Evolutionary conservation across 2,888 invertebrate genomes (phyloP).

Genomic region (Limenitis camilla): DNA sequence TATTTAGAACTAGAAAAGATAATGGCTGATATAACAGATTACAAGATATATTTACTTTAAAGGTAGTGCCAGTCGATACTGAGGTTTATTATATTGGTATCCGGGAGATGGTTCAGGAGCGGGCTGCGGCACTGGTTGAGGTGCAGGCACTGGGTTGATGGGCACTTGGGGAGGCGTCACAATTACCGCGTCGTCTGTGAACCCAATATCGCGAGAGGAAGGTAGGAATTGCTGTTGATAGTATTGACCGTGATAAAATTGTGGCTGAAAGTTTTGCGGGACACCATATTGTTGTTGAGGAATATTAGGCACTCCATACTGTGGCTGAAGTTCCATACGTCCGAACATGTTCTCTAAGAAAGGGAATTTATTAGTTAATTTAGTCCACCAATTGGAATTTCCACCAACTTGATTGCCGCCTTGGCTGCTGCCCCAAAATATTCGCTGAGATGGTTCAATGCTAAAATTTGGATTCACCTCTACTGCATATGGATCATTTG

Average conservation of each 20-base stretch:
- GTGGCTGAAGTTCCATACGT: slow-evolving; percentile 49
- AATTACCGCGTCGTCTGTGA: slow-evolving; percentile 66
- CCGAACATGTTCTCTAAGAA: slow-evolving; percentile 62
- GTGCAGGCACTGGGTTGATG: slow-evolving; percentile 33
- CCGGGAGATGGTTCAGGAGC: slow-evolving; percentile 38
- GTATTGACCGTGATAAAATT: slow-evolving; percentile 20
- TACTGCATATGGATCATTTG: slow-evolving; percentile 50
- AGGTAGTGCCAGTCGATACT: slow-evolving; percentile 56
- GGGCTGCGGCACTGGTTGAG: slow-evolving; percentile 32
- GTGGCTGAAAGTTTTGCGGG: slow-evolving; percentile 26
- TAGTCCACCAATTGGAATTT: slow-evolving; percentile 59
- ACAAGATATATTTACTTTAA: slow-evolving; percentile 40
- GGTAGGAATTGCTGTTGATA: slow-evolving; percentile 25
- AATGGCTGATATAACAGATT: background rate
- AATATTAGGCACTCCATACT: slow-evolving; percentile 41
- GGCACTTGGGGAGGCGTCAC: slow-evolving; percentile 63
- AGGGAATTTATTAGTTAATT: slow-evolving; percentile 63
- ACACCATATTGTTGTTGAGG: slow-evolving; percentile 24
- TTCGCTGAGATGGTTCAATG: slow-evolving; percentile 54
- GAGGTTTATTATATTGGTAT: slow-evolving; percentile 61
- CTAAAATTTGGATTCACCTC: slow-evolving; percentile 39
- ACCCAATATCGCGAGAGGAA: slow-evolving; percentile 51
- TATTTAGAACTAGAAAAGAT: background rate
- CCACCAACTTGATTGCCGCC: slow-evolving; percentile 66
- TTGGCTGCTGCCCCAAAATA: slow-evolving; percentile 54